These are phyloP conservation scores for Helicolenus hilgendorfi DNA, from an alignment of 2,797 vertebrate species.

Conservation along the genomic window DNA sequence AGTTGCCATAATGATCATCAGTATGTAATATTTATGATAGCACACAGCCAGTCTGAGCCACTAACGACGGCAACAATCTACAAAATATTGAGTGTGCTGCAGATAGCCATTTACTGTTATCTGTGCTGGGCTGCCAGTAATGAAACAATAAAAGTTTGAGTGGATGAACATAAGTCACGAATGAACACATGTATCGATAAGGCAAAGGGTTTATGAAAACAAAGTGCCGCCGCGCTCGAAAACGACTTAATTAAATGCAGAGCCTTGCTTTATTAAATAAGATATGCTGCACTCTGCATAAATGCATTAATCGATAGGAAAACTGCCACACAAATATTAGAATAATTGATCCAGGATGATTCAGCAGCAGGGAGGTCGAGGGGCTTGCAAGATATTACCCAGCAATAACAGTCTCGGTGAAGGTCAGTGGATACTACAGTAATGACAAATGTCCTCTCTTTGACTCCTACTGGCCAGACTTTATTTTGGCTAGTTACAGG, in stretches of 20 bases:
- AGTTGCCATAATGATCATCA: constrained; percentile 13
- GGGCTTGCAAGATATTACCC: constrained; percentile 75
- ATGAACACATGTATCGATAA: constrained; percentile 74
- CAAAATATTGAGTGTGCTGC: constrained; percentile 37
- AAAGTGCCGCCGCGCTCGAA: constrained; percentile 70
- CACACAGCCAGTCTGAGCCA: neutral
- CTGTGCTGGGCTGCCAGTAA: constrained; percentile 35
- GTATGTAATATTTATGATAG: constrained; percentile 8
- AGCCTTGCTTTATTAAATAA: constrained; percentile 82
- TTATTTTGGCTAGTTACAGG: constrained; percentile 84
- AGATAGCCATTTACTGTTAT: constrained; percentile 34
- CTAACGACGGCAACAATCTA: constrained; percentile 19
- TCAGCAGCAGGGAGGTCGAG: constrained; percentile 77
- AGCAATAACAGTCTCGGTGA: constrained; percentile 74
- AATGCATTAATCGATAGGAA: constrained; percentile 83
- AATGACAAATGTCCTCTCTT: constrained; percentile 82
- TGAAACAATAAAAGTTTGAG: constrained; percentile 58
- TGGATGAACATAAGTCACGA: constrained; percentile 63
- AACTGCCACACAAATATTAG: constrained; percentile 86
- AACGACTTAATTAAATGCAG: constrained; percentile 80
- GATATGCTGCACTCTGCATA: constrained; percentile 84
- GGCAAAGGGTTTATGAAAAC: constrained; percentile 73
- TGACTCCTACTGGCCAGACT: constrained; percentile 74
- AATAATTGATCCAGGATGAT: constrained; percentile 87
- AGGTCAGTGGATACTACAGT: constrained; percentile 80